A percentile compares a stretch with the other conserved stretches of the same genome.
Conservation (phyloP, 2,888 invertebrate genomes). For the Parthenolecanium corni region DNA sequence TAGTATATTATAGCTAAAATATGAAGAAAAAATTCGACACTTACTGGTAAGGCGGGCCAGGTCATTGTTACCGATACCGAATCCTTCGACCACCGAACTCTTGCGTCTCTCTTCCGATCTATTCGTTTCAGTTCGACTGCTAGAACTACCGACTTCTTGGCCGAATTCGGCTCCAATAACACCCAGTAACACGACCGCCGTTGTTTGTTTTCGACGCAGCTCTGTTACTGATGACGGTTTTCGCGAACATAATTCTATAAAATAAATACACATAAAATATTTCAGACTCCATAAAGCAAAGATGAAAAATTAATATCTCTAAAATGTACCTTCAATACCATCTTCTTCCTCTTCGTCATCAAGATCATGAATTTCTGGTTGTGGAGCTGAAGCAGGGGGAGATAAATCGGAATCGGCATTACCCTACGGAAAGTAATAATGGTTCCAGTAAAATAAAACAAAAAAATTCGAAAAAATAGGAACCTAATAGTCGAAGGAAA, state of each 20-base stretch:
- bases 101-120: slow-evolving; percentile 46
- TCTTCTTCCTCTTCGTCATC: slow-evolving; percentile 79
- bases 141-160: slow-evolving; percentile 57
- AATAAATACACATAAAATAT: not conserved
- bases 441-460: not conserved
- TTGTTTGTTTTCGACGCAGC: slow-evolving; percentile 86
- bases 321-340: slow-evolving; percentile 50
- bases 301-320: slow-evolving; percentile 2
- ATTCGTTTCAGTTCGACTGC: slow-evolving; percentile 33
- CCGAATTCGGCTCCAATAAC: slow-evolving; percentile 98
- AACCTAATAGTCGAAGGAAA: too few relatives aligned
- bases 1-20: too few relatives aligned
- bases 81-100: slow-evolving; percentile 78
- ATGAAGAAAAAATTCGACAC: too few relatives aligned
- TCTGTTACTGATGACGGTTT: slow-evolving; percentile 78
- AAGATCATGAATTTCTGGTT: slow-evolving; percentile 45
- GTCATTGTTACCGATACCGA: slow-evolving; percentile 75
- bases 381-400: slow-evolving; percentile 21
- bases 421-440: not conserved
- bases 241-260: slow-evolving; percentile 45
- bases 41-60: slow-evolving; percentile 79
- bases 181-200: slow-evolving; percentile 89
- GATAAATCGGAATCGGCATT: slow-evolving; percentile 16
- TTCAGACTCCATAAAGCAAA: not conserved
- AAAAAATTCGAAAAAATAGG: not conserved